Conservation (phyloP, 2,113 vertebrate species). For the Lepus europaeus region DNA sequence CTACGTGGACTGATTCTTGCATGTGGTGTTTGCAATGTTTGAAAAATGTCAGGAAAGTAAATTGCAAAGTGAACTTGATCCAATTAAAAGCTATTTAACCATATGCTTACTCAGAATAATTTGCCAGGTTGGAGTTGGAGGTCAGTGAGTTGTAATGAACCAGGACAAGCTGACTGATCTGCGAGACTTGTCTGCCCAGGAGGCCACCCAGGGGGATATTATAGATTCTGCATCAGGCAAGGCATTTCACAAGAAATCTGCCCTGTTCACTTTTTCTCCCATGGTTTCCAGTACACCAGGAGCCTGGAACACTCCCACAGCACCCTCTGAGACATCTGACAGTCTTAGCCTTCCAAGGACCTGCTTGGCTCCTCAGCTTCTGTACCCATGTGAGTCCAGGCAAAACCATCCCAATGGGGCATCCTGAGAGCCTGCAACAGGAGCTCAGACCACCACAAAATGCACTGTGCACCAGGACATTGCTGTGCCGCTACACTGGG, state of each 20-base stretch:
- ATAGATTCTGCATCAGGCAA: background rate
- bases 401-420: background rate
- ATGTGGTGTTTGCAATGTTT: background rate
- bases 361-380: background rate
- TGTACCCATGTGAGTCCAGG: background rate
- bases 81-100: background rate
- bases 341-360: background rate
- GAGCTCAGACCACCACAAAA: background rate
- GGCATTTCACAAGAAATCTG: background rate
- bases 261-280: background rate
- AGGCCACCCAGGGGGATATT: background rate
- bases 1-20: slow-evolving; percentile 19
- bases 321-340: no score
- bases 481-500: slow-evolving; percentile 6
- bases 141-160: slow-evolving; percentile 1
- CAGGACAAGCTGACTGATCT: background rate
- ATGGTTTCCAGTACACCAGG: background rate
- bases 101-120: background rate
- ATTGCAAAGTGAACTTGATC: background rate
- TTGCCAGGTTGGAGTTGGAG: background rate
- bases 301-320: background rate
- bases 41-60: background rate
- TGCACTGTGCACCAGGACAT: background rate
- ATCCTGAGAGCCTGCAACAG: background rate
- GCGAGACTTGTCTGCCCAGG: background rate